These are phyloP conservation scores for Engystomops pustulosus DNA, from an alignment of 2,113 vertebrate species.

Conservation along the genomic window DNA sequence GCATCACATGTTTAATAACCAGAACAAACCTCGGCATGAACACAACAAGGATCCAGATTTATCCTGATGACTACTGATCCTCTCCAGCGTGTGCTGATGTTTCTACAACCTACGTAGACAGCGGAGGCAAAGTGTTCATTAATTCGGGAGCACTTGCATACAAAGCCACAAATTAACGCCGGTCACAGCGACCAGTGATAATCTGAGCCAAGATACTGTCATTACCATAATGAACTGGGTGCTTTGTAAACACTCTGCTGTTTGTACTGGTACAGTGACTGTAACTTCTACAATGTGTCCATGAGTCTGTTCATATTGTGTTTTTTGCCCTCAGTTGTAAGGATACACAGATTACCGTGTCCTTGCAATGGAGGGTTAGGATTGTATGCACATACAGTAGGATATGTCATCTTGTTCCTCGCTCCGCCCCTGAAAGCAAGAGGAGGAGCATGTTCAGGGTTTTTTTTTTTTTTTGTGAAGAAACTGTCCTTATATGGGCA, in stretches of 20 bases:
- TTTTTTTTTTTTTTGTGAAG: too few relatives aligned
- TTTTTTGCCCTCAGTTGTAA: too few relatives aligned
- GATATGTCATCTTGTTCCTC: too few relatives aligned
- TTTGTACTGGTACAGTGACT: neutral
- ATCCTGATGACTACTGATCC: conserved; percentile 13
- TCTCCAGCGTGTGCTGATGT: neutral
- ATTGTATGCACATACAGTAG: too few relatives aligned
- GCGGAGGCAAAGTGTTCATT: conserved; percentile 10
- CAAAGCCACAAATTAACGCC: conserved; percentile 5
- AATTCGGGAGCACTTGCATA: neutral
- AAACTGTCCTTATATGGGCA: too few relatives aligned
- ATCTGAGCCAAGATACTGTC: neutral
- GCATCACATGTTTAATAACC: conserved; percentile 1
- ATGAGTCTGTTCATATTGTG: too few relatives aligned
- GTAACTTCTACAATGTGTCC: neutral
- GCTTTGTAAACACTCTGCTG: neutral
- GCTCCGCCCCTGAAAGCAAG: too few relatives aligned
- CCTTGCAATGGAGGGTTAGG: too few relatives aligned
- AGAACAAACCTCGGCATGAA: neutral
- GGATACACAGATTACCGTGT: too few relatives aligned
- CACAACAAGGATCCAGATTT: conserved; percentile 43
- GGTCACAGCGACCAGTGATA: neutral
- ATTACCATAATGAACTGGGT: conserved; percentile 8
- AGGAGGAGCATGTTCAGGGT: too few relatives aligned
- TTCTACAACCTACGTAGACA: neutral